Base-by-base conservation (phyloP, 2,113 vertebrate species). In the Colinus virginianus region DNA sequence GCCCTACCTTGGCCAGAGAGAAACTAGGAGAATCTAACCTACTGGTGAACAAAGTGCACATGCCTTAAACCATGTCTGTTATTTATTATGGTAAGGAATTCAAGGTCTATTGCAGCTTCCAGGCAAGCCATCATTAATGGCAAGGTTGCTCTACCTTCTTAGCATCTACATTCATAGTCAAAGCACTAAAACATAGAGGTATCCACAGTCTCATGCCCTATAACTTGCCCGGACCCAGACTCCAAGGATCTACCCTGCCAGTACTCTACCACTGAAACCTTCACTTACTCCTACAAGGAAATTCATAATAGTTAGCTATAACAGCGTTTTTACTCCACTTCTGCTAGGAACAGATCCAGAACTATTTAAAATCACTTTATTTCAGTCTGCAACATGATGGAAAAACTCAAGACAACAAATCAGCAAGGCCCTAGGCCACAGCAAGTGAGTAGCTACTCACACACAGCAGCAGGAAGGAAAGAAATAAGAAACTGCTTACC, bases 111-210 rank as follows among this genome's bases (percentile, higher is more conserved):
- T 80, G 45, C 30, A 40, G 12, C 20, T 71, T 59, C 13, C 15
- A 59, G 11, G 84, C 0, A 0, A 46, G 46, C 5, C 36, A 78
- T 25, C 9, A 42, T 36, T 49, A 19, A 5, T 53, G 32, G 26
- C 5, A 3, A 74, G 28, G 34, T 55, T 43, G 11, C 22, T 28
- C n/a, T 61, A 38, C 11, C 13, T 80, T 69, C 34, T 61, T 46
- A 34, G 22, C 20, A 17, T 19, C 25, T 5, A 4, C 42, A 61
- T 4, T 20, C 3, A 1, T 43, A 49, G 19, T 18, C 7, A 4
- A 71, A 56, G 6, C 43, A 11, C 8, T 42, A n/a, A 88, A 66
- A 10, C 7, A 5, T 19, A 12, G 0, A 56, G 28, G 13, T 26
- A 28, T 17, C 34, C 20, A 15, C 28, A 45, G 4, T 43, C 30